Base-by-base conservation (phyloP, 2,113 vertebrate genomes). In the Microcebus murinus region DNA sequence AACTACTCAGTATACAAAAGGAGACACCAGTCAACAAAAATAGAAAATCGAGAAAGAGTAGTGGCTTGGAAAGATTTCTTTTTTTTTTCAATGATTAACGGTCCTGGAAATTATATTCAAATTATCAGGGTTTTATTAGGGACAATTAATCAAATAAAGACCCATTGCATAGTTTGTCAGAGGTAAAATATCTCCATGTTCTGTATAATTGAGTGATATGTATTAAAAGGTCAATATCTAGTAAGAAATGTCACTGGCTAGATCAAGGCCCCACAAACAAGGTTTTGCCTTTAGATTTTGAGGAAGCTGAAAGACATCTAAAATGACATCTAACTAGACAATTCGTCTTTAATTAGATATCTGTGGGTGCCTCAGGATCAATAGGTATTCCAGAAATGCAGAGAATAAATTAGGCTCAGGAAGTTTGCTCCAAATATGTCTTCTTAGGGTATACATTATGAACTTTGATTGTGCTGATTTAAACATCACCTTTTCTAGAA, bases 281-380 rank as follows among this genome's bases (percentile, higher is more conserved):
- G 31, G 21, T 93, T 98, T 97, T 95, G 95, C 88, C 88, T 65
- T 91, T 97, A 91, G 90, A 97, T 96, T 92, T 97, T 96, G 74
- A 97, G 94, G 27, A 87, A 97, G 89, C 63, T 79, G 94, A 98
- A 98, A 96, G 86, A 94, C 71, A 95, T 96, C 91, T 97, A 97
- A 97, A 98, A 98, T 93, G 93, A 95, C 90, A 98, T 73, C 31
- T 95, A 97, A 94, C 94, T 89, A 97, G 97, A 97, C 92, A 98
- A 94, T 80, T 98, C 89, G 89, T 93, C 95, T 91, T 98, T 97
- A 95, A 98, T 91, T 95, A 98, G 96, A 98, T 0, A 96, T 96
- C 95, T 96, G 5, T 77, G 77, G 96, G 97, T 57, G 36, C 84
- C 86, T 92, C 67, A 68, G 94, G 82, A 98, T 96, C 94, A 97